Percentiles rank a stretch among this genome's conserved stretches.
phyloP scores from a whole-genome alignment of 2,797 vertebrate species.

The Numenius phaeopus region DNA sequence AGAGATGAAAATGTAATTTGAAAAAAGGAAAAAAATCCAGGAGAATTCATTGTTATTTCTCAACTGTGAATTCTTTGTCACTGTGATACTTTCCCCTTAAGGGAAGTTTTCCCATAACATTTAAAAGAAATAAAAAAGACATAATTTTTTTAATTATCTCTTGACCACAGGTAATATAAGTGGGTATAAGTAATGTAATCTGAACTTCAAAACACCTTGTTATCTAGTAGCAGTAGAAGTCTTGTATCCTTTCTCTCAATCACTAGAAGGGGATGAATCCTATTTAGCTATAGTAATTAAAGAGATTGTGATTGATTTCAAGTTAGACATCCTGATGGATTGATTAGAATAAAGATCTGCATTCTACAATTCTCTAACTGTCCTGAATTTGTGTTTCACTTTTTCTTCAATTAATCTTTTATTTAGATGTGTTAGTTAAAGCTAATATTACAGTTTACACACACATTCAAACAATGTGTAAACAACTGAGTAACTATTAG shows the following conservation, averaged over 20 bases:
- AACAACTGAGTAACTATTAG: constrained; percentile 27
- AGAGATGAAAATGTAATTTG: neutral
- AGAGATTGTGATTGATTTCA: neutral
- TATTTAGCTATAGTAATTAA: constrained; percentile 13
- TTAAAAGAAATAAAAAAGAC: neutral
- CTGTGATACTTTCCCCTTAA: neutral
- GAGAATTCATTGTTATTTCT: neutral
- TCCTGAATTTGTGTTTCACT: accelerated
- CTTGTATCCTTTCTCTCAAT: neutral
- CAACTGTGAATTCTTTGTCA: neutral
- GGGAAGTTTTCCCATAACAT: neutral
- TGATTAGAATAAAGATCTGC: neutral
- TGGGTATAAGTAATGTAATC: neutral
- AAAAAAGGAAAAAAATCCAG: neutral
- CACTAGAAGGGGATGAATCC: neutral
- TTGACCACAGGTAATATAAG: neutral
- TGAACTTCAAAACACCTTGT: neutral
- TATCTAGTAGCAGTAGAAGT: neutral
- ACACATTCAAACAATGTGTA: neutral
- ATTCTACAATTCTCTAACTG: neutral
- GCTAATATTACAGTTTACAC: neutral
- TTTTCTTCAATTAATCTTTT: neutral
- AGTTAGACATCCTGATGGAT: neutral
- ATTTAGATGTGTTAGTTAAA: neutral
- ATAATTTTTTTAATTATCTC: neutral